Conservation (phyloP, 2,113 vertebrate species). For the Rhineura floridana region DNA sequence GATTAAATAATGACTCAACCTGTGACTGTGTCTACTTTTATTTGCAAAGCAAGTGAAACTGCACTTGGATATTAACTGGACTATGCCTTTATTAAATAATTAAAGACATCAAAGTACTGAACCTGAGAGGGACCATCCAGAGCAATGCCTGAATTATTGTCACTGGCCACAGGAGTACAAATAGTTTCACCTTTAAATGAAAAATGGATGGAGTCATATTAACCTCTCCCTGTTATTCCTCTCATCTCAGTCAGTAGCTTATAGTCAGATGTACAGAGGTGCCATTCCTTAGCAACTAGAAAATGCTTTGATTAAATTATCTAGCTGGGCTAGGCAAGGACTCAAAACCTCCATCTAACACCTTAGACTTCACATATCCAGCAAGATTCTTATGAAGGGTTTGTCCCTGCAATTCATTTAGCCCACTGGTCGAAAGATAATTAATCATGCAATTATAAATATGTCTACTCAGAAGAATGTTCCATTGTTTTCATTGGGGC, state of each 20-base stretch:
- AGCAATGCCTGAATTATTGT: constrained; percentile 41
- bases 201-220: constrained; percentile 73
- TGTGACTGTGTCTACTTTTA: background rate
- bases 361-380: constrained; percentile 47
- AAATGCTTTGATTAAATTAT: constrained; percentile 78
- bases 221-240: constrained; percentile 70
- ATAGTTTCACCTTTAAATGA: constrained; percentile 75
- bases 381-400: constrained; percentile 53
- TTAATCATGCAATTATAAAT: background rate
- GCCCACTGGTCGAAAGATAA: constrained; percentile 10
- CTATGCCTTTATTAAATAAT: background rate
- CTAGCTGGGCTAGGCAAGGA: constrained; percentile 57
- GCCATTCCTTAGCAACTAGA: constrained; percentile 71
- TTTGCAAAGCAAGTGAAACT: constrained; percentile 24
- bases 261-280: constrained; percentile 66
- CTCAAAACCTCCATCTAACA: constrained; percentile 62
- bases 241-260: constrained; percentile 57
- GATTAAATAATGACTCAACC: background rate
- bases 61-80: constrained; percentile 10
- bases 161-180: constrained; percentile 64
- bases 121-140: constrained; percentile 18
- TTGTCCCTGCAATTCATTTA: constrained; percentile 40
- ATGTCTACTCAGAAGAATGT: background rate
- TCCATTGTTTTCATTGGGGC: background rate
- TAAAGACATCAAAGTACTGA: constrained; percentile 23